Conservation (phyloP, 2,888 invertebrate genomes). For the Empis livida region DNA sequence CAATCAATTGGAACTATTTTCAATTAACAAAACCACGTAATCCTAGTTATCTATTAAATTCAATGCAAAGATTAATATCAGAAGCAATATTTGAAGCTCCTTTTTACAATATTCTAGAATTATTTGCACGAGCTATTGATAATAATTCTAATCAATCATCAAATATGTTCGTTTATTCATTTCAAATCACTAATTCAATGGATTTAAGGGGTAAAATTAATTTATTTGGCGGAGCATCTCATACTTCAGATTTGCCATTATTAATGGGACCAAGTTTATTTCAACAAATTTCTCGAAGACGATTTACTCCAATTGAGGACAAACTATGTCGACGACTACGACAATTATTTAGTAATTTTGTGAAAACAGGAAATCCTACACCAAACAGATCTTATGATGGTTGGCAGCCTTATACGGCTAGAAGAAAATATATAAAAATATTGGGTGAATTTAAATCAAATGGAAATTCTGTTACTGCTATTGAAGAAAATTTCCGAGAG, state of each 20-base stretch:
- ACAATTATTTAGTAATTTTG: conserved; percentile 39
- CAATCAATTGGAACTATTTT: conserved; percentile 33
- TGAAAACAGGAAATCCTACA: conserved; percentile 46
- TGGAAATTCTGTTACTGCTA: conserved; percentile 5
- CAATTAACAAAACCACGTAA: conserved; percentile 12
- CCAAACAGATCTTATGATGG: conserved; percentile 38
- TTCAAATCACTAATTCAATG: conserved; percentile 32
- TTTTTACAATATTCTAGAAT: conserved; percentile 25
- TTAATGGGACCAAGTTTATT: conserved; percentile 52
- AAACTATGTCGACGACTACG: conserved; percentile 40
- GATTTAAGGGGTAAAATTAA: conserved; percentile 34
- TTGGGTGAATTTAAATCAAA: conserved; percentile 21
- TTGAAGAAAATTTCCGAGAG: conserved; percentile 19
- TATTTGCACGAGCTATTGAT: conserved; percentile 13
- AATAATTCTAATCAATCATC: neutral
- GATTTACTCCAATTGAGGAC: conserved; percentile 46
- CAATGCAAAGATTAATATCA: conserved; percentile 30
- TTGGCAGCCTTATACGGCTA: conserved; percentile 46
- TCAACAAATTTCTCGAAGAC: conserved; percentile 50
- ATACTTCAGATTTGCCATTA: conserved; percentile 52
- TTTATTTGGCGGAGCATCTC: conserved; percentile 43
- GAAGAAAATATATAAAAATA: conserved; percentile 27
- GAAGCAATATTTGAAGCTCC: conserved; percentile 32
- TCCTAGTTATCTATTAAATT: conserved; percentile 22
- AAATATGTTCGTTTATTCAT: conserved; percentile 27